Evolutionary conservation across 2,113 vertebrate genomes (phyloP), one percentile per base, ranked within the genome.

Genomic region (Apodemus speciosus): DNA sequence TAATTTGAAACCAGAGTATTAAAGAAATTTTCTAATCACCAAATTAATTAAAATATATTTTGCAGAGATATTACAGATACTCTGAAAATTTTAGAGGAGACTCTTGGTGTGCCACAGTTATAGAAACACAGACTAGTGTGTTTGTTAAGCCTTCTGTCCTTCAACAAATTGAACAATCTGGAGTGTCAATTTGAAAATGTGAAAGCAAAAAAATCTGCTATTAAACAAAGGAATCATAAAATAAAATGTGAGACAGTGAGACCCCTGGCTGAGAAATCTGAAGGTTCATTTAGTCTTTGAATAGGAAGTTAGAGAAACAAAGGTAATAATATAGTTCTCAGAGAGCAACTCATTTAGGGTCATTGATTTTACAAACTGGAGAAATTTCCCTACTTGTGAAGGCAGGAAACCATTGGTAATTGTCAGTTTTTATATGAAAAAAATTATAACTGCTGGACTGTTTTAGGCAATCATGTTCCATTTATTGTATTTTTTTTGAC

Each of bases 91-190:
- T 95, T 88, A 94, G 89, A 97, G 13, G 73, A 95, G n/a, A 87
- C 51, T 86, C 77, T 81, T 88, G 85, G 68, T 94, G 30, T 18
- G 20, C n/a, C 58, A 96, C 49, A 76, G 43, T 93, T 97, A 96
- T 56, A 58, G 77, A 95, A 93, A 95, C 94, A 88, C 64, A 92
- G 49, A 94, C 92, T 92, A 95, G 69, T 75, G 64, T 95, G 81
- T 80, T 95, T 95, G 72, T 90, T 94, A 90, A 96, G 81, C 72
- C 81, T 96, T 93, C 77, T 96, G 94, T 85, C 49, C 76, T 90
- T 95, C 35, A 95, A 94, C 87, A 92, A 56, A 95, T 43, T 86
- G 93, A 94, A 79, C 56, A 96, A 58, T 84, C 71, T 96, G 46
- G 66, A 86, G 72, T 93, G 77, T 95, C 62, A 96, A 81, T 71